Percentiles rank a stretch among this genome's conserved stretches.
phyloP scores from a whole-genome alignment of 2,797 vertebrate genomes.

The Paratrypauchen microcephalus region DNA sequence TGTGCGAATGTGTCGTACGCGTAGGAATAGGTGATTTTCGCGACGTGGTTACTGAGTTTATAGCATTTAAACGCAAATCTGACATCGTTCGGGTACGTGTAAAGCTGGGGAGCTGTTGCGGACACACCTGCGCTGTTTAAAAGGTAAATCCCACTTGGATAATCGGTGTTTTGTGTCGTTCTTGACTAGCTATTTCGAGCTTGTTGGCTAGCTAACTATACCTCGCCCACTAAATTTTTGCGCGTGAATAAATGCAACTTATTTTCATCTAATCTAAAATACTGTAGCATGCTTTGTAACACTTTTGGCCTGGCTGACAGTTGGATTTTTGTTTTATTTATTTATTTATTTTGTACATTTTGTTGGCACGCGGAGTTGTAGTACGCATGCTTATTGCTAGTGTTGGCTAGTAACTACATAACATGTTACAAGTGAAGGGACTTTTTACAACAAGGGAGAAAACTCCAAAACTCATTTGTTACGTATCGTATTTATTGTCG shows the following conservation, averaged over 20 bases:
- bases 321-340: neutral
- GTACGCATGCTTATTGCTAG: neutral
- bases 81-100: neutral
- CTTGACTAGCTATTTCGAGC: conserved; percentile 10
- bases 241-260: conserved; percentile 36
- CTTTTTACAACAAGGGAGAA: neutral
- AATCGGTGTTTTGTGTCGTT: conserved; percentile 3
- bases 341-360: neutral
- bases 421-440: neutral
- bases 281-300: rapidly evolving
- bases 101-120: neutral
- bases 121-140: conserved; percentile 7
- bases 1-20: conserved; percentile 70
- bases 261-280: neutral
- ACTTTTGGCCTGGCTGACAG: neutral
- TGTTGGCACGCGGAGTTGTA: no score
- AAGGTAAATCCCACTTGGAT: conserved; percentile 37
- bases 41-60: conserved; percentile 30
- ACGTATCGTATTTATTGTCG: neutral
- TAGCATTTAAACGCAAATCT: neutral
- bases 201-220: conserved; percentile 30
- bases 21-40: conserved; percentile 19
- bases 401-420: conserved; percentile 6
- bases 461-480: neutral
- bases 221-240: conserved; percentile 10